Conservation (phyloP, 2,888 invertebrate genomes). For the Nudaria mundana region DNA sequence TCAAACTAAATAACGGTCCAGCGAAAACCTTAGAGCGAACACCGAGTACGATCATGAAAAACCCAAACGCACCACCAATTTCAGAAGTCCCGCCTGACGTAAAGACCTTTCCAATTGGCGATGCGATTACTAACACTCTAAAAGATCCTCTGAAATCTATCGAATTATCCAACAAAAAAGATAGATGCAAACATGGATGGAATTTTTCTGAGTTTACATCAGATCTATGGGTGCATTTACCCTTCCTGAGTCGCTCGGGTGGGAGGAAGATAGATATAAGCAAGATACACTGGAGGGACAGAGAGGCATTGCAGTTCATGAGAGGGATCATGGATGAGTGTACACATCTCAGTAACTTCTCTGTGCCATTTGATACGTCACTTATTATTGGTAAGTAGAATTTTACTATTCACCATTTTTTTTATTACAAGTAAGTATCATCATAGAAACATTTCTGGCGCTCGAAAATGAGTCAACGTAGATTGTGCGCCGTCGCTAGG, state of each 20-base stretch:
- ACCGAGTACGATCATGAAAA: background rate
- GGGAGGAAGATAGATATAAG: slow-evolving; percentile 78
- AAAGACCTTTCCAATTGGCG: no score
- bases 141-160: slow-evolving; percentile 10
- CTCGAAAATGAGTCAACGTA: no score
- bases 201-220: slow-evolving; percentile 61
- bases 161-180: slow-evolving; percentile 15
- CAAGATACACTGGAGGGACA: slow-evolving; percentile 86
- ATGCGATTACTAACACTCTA: background rate
- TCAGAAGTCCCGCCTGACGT: background rate
- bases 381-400: slow-evolving; percentile 85
- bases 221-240: slow-evolving; percentile 62
- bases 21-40: background rate
- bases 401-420: background rate
- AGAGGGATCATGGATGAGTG: slow-evolving; percentile 99
- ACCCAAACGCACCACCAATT: background rate
- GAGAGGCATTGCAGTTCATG: slow-evolving; percentile 96
- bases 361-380: slow-evolving; percentile 92
- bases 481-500: no score
- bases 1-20: background rate
- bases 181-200: slow-evolving; percentile 50
- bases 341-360: slow-evolving; percentile 97
- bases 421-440: no score
- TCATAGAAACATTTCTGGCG: no score
- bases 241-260: slow-evolving; percentile 46